Conservation (phyloP, 2,797 vertebrate genomes). For the Rhyacichthys aspro region DNA sequence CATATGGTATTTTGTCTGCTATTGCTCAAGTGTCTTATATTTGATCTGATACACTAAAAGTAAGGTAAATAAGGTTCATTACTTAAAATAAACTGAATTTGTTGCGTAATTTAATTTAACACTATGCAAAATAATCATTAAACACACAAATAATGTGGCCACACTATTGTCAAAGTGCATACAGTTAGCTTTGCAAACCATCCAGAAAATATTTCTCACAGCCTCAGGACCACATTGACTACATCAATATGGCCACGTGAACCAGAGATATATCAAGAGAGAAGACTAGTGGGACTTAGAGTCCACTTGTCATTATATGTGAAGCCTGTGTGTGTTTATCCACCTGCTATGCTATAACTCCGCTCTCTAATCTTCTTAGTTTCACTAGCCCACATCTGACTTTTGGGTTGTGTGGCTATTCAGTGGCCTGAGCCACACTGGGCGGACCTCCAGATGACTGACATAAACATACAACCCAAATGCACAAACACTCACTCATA, state of each 20-base stretch:
- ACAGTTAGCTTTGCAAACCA: constrained; percentile 14
- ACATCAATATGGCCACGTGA: constrained; percentile 12
- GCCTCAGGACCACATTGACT: not conserved
- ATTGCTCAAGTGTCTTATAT: no score
- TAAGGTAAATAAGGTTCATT: no score
- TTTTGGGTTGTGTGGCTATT: constrained; percentile 61
- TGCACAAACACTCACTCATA: constrained; percentile 23
- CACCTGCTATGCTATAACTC: constrained; percentile 67
- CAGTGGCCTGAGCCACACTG: constrained; percentile 55
- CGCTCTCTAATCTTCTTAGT: constrained; percentile 65
- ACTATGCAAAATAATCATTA: no score
- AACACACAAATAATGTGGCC: no score
- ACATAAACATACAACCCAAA: constrained; percentile 50
- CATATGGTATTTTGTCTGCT: no score
- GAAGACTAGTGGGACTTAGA: constrained; percentile 9
- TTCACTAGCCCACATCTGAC: constrained; percentile 61
- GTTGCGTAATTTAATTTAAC: no score
- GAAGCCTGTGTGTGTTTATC: constrained; percentile 66
- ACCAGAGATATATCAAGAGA: constrained; percentile 9
- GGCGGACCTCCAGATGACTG: constrained; percentile 67
- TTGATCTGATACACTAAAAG: no score
- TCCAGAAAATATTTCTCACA: constrained; percentile 34
- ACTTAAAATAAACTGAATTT: no score
- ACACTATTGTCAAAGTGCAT: not conserved
- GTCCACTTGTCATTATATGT: constrained; percentile 49